Base-by-base conservation (phyloP, 2,797 vertebrate species). In the Lateolabrax maculatus region DNA sequence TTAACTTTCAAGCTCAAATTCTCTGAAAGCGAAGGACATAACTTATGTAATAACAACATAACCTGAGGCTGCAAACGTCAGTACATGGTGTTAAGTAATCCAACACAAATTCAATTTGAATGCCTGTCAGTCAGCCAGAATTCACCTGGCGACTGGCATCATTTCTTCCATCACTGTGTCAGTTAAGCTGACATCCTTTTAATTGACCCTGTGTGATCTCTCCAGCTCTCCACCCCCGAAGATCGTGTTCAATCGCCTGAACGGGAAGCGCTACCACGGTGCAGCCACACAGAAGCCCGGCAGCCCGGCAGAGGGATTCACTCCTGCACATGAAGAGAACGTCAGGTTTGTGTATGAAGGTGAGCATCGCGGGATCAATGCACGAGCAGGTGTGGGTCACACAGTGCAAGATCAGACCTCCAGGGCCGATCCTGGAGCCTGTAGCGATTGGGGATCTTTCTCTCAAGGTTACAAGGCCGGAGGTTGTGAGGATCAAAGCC, bases 281-380 rank as follows among this genome's bases (percentile, higher is more conserved):
- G 89, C 94, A 0, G 92, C 94, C 10, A 79, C 89, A 2, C 95
- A 93, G 18, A 95, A 95, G 84, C 27, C 87, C 9, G 85, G 89
- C 0, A 85, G 90, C 58, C 87, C 94, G 0, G 90, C 95, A 1
- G 98, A 99, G 85, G 94, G 94, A 57, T 98, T 98, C 93, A 98
- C 97, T 0, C 87, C 95, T 25, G 97, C 97, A 11, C 98, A 99
- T 0, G 97, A 99, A 85, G 98, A 99, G 87, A 99, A 99, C 0
- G 98, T 99, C 82, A 94, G 96, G 68, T 99, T 99, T 74, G 92
- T 99, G 41, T 97, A 96, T 6, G 96, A 97, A 96, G 97, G 98
- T 99, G 93, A 95, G 93, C 21, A 13, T 39, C 49, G 9, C 19
- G 10, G 34, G 66, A 52, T 77, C 21, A 18, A 3, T 46, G 6